Conservation (phyloP, 2,113 vertebrate genomes). For the Tetrax tetrax region DNA sequence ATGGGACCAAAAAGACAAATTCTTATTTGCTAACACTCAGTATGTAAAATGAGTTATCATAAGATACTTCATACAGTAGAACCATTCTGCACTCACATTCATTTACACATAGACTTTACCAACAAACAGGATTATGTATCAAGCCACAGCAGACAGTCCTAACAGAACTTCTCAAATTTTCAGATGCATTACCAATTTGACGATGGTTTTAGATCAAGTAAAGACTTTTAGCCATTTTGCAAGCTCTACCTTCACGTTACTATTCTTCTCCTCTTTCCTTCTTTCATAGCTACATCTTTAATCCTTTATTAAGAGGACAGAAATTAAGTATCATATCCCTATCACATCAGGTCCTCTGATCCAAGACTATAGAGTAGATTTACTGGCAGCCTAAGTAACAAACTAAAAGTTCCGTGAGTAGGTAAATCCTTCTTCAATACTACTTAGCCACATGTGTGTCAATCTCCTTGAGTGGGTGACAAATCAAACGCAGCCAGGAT, state of each 20-base stretch:
- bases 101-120: neutral
- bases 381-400: neutral
- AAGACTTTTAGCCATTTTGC: neutral
- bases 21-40: neutral
- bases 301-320: neutral
- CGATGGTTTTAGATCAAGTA: neutral
- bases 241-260: neutral
- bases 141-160: neutral
- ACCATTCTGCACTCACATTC: neutral
- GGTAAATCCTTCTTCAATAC: neutral
- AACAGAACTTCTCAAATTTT: neutral
- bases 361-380: neutral
- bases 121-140: neutral
- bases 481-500: neutral
- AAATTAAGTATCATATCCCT: neutral
- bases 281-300: neutral
- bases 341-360: neutral
- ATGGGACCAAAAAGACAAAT: neutral
- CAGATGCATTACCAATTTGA: neutral
- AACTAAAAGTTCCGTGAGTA: neutral
- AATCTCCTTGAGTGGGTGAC: neutral
- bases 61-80: neutral
- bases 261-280: neutral
- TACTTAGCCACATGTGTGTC: neutral
- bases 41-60: neutral